Percentiles rank a stretch among this genome's conserved stretches.
Conservation (phyloP, 2,888 invertebrate species). For the Tineola bisselliella region DNA sequence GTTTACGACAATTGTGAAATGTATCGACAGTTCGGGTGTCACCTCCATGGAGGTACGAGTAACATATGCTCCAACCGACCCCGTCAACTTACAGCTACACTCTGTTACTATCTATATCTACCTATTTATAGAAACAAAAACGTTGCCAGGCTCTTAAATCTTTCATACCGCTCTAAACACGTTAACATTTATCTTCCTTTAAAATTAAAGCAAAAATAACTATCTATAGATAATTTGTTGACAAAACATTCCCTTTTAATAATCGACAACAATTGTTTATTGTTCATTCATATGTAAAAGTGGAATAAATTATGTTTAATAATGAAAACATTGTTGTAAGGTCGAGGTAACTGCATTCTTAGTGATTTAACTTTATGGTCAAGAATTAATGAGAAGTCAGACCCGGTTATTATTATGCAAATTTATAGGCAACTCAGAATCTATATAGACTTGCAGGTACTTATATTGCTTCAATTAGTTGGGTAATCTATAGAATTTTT, state of each 20-base stretch:
- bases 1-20: slow-evolving; percentile 69
- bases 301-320: slow-evolving; percentile 9
- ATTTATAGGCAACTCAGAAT: neutral
- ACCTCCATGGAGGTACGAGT: slow-evolving; percentile 39
- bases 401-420: slow-evolving; percentile 9
- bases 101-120: no score
- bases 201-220: no score
- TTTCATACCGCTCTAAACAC: no score
- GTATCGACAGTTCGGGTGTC: slow-evolving; percentile 66
- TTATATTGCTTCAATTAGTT: neutral
- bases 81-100: slow-evolving; percentile 13
- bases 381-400: slow-evolving; percentile 12
- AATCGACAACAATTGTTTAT: slow-evolving; percentile 4
- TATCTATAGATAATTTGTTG: neutral
- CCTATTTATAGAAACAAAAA: no score
- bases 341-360: neutral
- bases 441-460: no score
- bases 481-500: no score
- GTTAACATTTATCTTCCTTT: no score
- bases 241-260: neutral
- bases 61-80: slow-evolving; percentile 28
- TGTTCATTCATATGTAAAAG: neutral
- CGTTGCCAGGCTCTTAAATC: no score
- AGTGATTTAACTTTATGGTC: slow-evolving; percentile 10
- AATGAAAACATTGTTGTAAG: slow-evolving; percentile 10